Evolutionary conservation across 2,113 vertebrate species (phyloP).

Genomic region (Psittacus erithacus): DNA sequence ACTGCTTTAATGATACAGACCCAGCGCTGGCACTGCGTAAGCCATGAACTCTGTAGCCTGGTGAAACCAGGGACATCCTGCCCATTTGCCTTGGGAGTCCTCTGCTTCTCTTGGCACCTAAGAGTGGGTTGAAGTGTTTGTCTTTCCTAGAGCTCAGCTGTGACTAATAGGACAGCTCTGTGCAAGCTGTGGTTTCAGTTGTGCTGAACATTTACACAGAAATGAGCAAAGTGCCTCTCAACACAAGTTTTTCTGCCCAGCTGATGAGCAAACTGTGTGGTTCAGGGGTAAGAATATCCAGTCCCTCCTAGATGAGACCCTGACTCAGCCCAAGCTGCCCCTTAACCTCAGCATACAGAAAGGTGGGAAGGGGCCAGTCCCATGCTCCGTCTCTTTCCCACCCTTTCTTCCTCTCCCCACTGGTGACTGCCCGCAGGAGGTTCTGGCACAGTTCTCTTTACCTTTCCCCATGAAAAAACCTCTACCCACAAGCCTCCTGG

Average conservation of each 20-base stretch:
- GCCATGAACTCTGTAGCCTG: not conserved
- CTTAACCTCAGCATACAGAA: not conserved
- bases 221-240: not conserved
- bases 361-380: not conserved
- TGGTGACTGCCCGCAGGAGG: not conserved
- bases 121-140: not conserved
- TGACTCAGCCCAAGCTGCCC: not conserved
- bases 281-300: not conserved
- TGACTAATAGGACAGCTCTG: not conserved
- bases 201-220: not conserved
- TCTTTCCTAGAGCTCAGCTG: not conserved
- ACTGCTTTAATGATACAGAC: not conserved
- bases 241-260: not conserved
- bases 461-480: not conserved
- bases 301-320: not conserved
- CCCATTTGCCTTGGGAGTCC: not conserved
- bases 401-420: not conserved
- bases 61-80: not conserved
- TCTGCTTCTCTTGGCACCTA: not conserved
- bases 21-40: not conserved
- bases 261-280: not conserved
- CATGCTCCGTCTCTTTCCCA: rapidly evolving
- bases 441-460: not conserved
- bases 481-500: rapidly evolving
- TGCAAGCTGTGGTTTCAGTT: not conserved